Evolutionary conservation across 2,888 invertebrate genomes (phyloP), one percentile per base, ranked within the genome.

Genomic region (Hirtodrosophila histrioides): DNA sequence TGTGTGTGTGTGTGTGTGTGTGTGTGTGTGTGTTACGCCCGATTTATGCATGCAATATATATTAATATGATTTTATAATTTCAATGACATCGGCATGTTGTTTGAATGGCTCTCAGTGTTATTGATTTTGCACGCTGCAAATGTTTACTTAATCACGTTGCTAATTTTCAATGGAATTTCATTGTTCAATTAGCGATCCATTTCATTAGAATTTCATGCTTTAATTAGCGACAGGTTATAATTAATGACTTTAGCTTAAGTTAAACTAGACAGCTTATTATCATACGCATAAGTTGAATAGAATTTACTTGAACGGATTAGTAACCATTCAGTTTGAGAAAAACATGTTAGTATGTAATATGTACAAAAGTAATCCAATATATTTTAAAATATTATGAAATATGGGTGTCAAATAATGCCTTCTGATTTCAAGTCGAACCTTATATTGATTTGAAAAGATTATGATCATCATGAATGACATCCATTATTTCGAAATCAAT

Each of bases 121-220:
- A 80, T 84, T 73, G 70, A 78, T 62, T 76, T 65, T 60, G 39
- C 60, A 33, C 65, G 40, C 50, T 43, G 17, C 54, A 63, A 60
- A 63, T 50, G 55, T 61, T 65, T 62, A 54, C 51, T 50, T 45
- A 45, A 71, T 75, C 75, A 83, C 71, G 45, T 66, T 46, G 71
- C 45, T 57, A 64, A 75, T 75, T 82, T 77, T 69, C 75, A 71
- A 75, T 66, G 60, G 72, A 82, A 82, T 81, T 82, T 69, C 72
- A 69, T 69, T 82, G 63, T 68, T 69, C 63, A 80, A 84, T 84
- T 80, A 76, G 44, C 61, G 23, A 6, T 7, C 35, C 7, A 71
- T 82, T 77, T 69, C 75, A 71, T 72, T 66, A 61, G 75, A 82
- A 82, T 81, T 82, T 69, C 75, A 72, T 69, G 77, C 61, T 68